phyloP scores from a whole-genome alignment of 2,888 invertebrate genomes.

The Phanerotoma sp. region DNA sequence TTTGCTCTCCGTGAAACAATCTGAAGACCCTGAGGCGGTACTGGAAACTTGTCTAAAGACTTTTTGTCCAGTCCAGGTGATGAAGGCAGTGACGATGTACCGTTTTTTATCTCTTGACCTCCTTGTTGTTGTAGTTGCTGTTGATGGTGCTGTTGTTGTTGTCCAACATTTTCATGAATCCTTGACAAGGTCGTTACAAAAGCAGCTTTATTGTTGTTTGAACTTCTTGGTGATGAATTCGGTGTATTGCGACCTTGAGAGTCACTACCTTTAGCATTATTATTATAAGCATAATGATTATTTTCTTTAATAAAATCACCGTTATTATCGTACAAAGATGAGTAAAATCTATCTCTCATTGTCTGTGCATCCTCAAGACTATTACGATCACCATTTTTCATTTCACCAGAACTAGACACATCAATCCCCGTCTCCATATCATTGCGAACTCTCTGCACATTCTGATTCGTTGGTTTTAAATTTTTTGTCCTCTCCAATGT shows the following conservation, averaged over 20 bases:
- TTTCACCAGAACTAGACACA: conserved; percentile 13
- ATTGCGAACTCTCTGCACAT: conserved; percentile 58
- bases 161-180: conserved; percentile 64
- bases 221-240: conserved; percentile 24
- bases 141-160: conserved; percentile 22
- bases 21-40: conserved; percentile 60
- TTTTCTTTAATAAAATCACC: conserved; percentile 40
- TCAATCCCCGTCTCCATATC: conserved; percentile 48
- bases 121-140: conserved; percentile 35
- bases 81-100: conserved; percentile 55
- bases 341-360: conserved; percentile 37
- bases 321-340: conserved; percentile 36
- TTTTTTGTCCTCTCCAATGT: conserved; percentile 31
- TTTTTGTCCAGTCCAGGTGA: conserved; percentile 55
- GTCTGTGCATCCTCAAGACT: conserved; percentile 33
- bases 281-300: conserved; percentile 21
- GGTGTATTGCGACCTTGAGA: conserved; percentile 25
- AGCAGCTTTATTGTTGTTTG: conserved; percentile 40
- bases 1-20: conserved; percentile 73
- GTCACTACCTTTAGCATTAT: conserved; percentile 14
- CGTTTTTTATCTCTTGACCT: conserved; percentile 57
- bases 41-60: conserved; percentile 45
- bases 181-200: conserved; percentile 66
- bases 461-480: conserved; percentile 57
- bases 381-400: conserved; percentile 25